Percentiles rank a stretch among this genome's conserved stretches.
Evolutionary conservation across 2,113 vertebrate species (phyloP).

Genomic region (Lophura nycthemera): DNA sequence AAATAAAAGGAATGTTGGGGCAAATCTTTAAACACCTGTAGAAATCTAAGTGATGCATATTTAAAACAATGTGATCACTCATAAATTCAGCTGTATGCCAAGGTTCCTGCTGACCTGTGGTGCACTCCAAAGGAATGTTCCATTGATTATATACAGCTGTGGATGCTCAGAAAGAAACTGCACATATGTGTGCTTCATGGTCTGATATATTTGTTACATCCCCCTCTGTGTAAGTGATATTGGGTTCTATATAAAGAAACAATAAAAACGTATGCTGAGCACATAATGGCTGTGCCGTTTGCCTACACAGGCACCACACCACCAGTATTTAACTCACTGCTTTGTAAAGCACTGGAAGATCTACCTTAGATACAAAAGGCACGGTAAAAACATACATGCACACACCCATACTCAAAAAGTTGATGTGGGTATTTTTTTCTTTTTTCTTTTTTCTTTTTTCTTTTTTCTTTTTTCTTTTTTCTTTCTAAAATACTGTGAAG

Average conservation of each 20-base stretch:
- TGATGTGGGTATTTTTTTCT: not conserved
- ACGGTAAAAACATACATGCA: not conserved
- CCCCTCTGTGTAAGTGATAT: constrained; percentile 50
- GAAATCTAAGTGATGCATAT: constrained; percentile 70
- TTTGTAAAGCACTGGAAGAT: not conserved
- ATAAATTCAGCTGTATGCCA: constrained; percentile 64
- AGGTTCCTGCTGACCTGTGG: constrained; percentile 70
- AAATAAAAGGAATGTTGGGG: constrained; percentile 3
- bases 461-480: not conserved
- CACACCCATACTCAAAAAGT: not conserved
- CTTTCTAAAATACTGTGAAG: not conserved
- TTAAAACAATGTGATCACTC: constrained; percentile 74
- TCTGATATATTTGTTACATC: constrained; percentile 45
- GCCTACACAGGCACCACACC: not conserved
- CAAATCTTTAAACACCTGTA: constrained; percentile 68
- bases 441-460: no score
- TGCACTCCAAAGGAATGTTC: constrained; percentile 54
- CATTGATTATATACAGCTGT: constrained; percentile 63
- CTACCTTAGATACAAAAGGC: not conserved
- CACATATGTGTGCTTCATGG: constrained; percentile 43
- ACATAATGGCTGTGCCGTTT: not conserved
- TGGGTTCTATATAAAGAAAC: constrained; percentile 47
- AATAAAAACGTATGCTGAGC: constrained; percentile 30
- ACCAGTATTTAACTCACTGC: constrained; percentile 2
- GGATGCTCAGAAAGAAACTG: constrained; percentile 50